Evolutionary conservation across 2,113 vertebrate genomes (phyloP).

Genomic region (Brachyhypopomus occidentalis): DNA sequence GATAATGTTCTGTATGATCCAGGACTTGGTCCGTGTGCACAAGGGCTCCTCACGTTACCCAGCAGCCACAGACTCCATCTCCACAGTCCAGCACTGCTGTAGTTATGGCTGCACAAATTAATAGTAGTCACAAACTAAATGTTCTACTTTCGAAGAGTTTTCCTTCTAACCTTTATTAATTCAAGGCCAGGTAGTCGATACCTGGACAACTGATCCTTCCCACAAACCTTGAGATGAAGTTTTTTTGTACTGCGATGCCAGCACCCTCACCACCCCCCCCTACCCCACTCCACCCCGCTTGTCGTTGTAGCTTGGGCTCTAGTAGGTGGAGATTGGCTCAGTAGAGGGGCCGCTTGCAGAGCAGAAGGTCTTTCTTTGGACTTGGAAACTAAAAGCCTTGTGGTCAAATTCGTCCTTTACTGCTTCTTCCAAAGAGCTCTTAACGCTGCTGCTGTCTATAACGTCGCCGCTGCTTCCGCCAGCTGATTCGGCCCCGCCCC

Average conservation of each 20-base stretch:
- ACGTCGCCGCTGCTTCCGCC: constrained; percentile 63
- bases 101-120: constrained; percentile 11
- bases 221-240: neutral
- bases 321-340: neutral
- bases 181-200: neutral
- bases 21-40: constrained; percentile 21
- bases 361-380: neutral
- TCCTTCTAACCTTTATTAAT: neutral
- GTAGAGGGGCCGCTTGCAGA: neutral
- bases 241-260: constrained; percentile 19
- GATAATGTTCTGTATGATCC: neutral
- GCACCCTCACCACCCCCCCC: constrained; percentile 21
- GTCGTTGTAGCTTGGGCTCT: neutral
- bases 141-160: neutral
- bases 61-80: constrained; percentile 1
- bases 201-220: constrained; percentile 16
- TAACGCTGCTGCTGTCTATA: constrained; percentile 60
- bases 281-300: neutral
- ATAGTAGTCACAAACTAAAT: constrained; percentile 18
- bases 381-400: neutral
- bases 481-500: constrained; percentile 38
- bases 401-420: constrained; percentile 13
- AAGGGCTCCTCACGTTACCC: constrained; percentile 1
- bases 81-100: constrained; percentile 2
- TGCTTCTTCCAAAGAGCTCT: constrained; percentile 47